Evolutionary conservation across 2,113 vertebrate genomes (phyloP), one percentile per base, ranked within the genome.

Genomic region (Centropristis striata): DNA sequence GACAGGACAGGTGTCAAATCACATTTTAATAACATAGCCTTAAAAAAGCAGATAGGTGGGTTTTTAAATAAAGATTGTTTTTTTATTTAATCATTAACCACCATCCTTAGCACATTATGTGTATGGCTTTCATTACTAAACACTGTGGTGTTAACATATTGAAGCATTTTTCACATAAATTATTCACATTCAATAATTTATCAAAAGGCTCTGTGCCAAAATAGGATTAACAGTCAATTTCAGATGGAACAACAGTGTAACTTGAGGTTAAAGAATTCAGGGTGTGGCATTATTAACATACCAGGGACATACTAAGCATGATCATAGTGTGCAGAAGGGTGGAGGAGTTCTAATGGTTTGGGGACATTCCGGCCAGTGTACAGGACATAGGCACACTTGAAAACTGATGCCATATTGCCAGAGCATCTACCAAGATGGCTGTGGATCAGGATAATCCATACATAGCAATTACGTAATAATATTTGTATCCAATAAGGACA

Each of bases 221-320:
- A 7, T 6, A 44, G 25, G 21, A 21, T 13, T 10, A 54, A 53
- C 5, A 0, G 3, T 41, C 14, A 13, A 39, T 10, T 9, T 41
- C 8, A 53, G 15, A 36, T 18, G 4, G 4, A 54, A 16, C 61
- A 37, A 4, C 5, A 23, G 39, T 32, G 54, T 47, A 11, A 55
- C 8, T 28, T 57, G 14, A 61, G 16, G 32, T 71, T 21, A 69
- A 13, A 23, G 49, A 12, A 23, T 37, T 36, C 23, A 28, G 53
- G 66, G 71, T 76, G 83, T 61, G 64, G 75, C 64, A 39, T 7
- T 42, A 25, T 74, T 9, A 37, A 21, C 27, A 61, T 46, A 8
- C n/a, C 8, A 49, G 2, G 20, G 8, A n/a, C 5, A 69, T 12
- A 61, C 18, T 8, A 41, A 46, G 32, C 20, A 77, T 13, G n/a